phyloP scores from a whole-genome alignment of 1,140 invertebrate species.

The Caligus rogercresseyi region DNA sequence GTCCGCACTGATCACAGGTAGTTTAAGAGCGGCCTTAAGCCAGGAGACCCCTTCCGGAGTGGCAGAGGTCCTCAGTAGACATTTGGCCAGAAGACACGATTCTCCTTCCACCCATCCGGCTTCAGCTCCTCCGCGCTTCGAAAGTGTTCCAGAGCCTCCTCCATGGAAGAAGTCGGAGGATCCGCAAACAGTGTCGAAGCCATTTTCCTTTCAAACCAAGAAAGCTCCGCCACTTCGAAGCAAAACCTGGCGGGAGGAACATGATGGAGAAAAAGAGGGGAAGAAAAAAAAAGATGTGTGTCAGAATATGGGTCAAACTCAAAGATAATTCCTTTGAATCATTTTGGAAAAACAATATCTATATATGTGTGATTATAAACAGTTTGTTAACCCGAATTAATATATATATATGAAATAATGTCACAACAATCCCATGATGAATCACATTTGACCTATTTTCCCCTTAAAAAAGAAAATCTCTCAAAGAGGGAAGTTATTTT shows the following conservation, averaged over 20 bases:
- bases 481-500: too few species aligned
- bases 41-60: conserved; percentile 38
- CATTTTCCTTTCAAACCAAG: conserved; percentile 51
- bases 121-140: conserved; percentile 40
- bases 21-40: conserved; percentile 34
- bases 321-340: not conserved
- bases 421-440: not conserved
- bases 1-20: conserved; percentile 30
- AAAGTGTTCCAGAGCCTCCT: conserved; percentile 47
- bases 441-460: not conserved
- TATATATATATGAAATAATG: not conserved
- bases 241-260: conserved; percentile 18
- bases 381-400: not conserved
- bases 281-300: not conserved
- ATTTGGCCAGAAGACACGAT: conserved; percentile 50
- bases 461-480: too few species aligned
- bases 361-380: not conserved
- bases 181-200: conserved; percentile 47
- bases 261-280: not conserved
- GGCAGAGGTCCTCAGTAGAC: conserved; percentile 38
- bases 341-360: not conserved
- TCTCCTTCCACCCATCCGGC: conserved; percentile 44
- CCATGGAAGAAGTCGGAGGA: conserved; percentile 41
- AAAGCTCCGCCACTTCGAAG: conserved; percentile 38
- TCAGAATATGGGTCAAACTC: not conserved